phyloP scores from a whole-genome alignment of 2,888 invertebrate genomes.

The Metallyticus violacea region DNA sequence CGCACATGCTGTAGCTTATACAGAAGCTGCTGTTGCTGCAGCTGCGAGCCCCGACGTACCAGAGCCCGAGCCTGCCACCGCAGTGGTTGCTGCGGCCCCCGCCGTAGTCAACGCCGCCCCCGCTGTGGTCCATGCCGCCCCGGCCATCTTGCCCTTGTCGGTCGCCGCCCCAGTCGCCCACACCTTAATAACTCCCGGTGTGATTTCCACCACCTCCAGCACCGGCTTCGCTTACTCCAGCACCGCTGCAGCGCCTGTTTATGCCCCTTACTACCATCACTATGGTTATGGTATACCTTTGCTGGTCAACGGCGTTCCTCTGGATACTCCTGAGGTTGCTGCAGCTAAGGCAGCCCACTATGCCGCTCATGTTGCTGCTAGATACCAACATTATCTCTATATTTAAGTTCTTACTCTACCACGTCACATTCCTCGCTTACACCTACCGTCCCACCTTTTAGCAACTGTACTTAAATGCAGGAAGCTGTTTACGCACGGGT shows the following conservation, averaged over 20 bases:
- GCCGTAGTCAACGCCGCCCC: slow-evolving; percentile 39
- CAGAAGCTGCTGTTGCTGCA: slow-evolving; percentile 36
- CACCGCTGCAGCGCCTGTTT: slow-evolving; percentile 32
- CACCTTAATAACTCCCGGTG: slow-evolving; percentile 17
- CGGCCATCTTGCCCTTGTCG: slow-evolving; percentile 30
- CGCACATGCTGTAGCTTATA: slow-evolving; percentile 20
- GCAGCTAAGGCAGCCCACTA: slow-evolving; percentile 54
- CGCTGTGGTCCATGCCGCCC: not conserved
- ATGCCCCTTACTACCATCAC: not conserved
- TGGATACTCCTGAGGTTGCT: slow-evolving; percentile 49
- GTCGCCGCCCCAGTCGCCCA: slow-evolving; percentile 10
- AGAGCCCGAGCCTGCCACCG: slow-evolving; percentile 33
- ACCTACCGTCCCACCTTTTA: too few relatives aligned
- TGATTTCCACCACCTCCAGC: not conserved
- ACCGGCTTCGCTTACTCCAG: slow-evolving; percentile 16
- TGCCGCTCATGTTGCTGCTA: slow-evolving; percentile 46
- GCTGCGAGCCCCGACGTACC: slow-evolving; percentile 38
- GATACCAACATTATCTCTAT: not conserved
- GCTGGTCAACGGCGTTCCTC: not conserved
- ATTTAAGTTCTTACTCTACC: not conserved
- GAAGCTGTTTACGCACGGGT: not conserved
- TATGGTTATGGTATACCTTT: not conserved
- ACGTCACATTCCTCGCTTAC: not conserved
- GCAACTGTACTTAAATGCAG: not conserved
- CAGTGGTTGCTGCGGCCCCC: slow-evolving; percentile 39